These are phyloP conservation scores for Riptortus pedestris DNA, from an alignment of 1,140 invertebrate species.

Conservation along the genomic window DNA sequence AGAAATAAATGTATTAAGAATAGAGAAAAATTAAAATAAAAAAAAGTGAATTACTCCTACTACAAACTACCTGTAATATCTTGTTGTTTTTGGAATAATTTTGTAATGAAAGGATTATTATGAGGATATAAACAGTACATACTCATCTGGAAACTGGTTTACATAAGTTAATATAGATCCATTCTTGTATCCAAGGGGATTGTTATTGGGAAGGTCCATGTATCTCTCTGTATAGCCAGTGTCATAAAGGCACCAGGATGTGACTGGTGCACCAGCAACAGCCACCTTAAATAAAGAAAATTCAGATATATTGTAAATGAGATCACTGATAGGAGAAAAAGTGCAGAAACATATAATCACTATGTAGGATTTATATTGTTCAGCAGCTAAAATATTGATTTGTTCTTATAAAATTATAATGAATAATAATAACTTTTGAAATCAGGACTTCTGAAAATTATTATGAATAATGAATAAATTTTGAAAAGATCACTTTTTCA, in stretches of 20 bases:
- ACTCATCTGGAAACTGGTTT: slow-evolving; percentile 83
- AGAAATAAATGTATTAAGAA: too few species aligned
- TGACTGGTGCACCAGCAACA: slow-evolving; percentile 93
- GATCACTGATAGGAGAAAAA: not conserved
- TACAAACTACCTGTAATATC: too few species aligned
- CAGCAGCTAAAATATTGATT: too few species aligned
- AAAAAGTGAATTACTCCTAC: too few species aligned
- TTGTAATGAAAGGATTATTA: not conserved
- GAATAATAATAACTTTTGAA: too few species aligned
- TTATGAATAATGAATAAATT: too few species aligned
- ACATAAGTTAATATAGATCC: slow-evolving; percentile 69
- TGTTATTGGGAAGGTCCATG: slow-evolving; percentile 82
- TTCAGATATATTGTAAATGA: slow-evolving; percentile 28
- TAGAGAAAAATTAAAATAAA: too few species aligned
- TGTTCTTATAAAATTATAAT: too few species aligned
- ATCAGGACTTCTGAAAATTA: too few species aligned
- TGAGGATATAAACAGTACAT: slow-evolving; percentile 36
- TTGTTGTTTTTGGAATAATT: too few species aligned
- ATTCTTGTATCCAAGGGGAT: slow-evolving; percentile 63
- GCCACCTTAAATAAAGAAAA: slow-evolving; percentile 47
- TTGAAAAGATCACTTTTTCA: too few species aligned
- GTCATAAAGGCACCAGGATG: slow-evolving; percentile 87
- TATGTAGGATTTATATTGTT: too few species aligned
- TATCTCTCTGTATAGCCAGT: slow-evolving; percentile 97
- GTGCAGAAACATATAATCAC: not conserved